Evolutionary conservation across 2,888 invertebrate species (phyloP).

Genomic region (Pammene aurita): DNA sequence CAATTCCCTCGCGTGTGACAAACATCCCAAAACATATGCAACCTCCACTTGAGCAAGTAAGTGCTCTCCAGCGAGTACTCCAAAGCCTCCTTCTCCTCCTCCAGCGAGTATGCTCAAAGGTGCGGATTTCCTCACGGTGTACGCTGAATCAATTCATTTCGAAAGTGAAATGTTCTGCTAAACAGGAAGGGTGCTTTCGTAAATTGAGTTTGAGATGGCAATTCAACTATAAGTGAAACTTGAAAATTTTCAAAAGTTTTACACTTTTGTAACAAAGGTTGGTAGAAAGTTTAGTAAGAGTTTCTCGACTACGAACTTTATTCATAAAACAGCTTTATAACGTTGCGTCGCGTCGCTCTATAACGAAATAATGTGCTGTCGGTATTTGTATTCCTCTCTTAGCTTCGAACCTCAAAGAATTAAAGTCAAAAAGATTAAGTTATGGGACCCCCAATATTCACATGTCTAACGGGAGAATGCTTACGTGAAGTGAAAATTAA

Average conservation of each 20-base stretch:
- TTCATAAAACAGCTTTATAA: not conserved
- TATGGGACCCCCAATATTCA: not conserved
- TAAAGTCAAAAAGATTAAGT: not conserved
- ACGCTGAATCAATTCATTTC: slow-evolving; percentile 35
- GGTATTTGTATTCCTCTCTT: not conserved
- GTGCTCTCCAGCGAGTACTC: slow-evolving; percentile 14
- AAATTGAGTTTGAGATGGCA: slow-evolving; percentile 18
- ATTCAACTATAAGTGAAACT: not conserved
- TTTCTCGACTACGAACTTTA: not conserved
- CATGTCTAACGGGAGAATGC: not conserved
- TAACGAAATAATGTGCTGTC: not conserved
- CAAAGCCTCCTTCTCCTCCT: too few species aligned
- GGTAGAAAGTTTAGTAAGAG: too few species aligned
- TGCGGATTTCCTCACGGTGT: slow-evolving; percentile 9
- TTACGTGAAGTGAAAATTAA: too few species aligned
- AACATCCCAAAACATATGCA: slow-evolving; percentile 8
- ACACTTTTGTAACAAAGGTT: too few species aligned
- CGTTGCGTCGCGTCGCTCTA: not conserved
- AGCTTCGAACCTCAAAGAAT: not conserved
- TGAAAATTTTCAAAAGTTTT: too few species aligned
- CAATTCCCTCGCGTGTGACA: slow-evolving; percentile 4
- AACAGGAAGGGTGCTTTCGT: slow-evolving; percentile 4
- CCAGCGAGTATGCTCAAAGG: slow-evolving; percentile 16
- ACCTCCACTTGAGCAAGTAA: slow-evolving; percentile 12
- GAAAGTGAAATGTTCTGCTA: slow-evolving; percentile 8